These are phyloP conservation scores for Ectropis crepuscularia DNA, from an alignment of 2,888 invertebrate species.

Conservation along the genomic window DNA sequence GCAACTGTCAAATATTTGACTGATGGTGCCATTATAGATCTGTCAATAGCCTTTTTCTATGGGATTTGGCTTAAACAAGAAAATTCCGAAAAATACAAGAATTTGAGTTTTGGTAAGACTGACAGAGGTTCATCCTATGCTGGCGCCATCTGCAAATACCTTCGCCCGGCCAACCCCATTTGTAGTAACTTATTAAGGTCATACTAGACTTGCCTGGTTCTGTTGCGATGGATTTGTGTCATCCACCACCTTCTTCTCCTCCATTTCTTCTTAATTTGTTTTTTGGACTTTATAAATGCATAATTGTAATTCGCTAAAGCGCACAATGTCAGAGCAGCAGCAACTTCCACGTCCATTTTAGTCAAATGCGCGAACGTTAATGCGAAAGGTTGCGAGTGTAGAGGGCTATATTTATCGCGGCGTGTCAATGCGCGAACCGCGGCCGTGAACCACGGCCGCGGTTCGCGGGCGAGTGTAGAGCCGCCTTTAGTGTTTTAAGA, in stretches of 20 bases:
- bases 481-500: too few relatives aligned
- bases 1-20: constrained; percentile 5
- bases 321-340: constrained; percentile 13
- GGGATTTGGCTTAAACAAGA: constrained; percentile 5
- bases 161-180: constrained; percentile 11
- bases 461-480: constrained; percentile 18
- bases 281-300: neutral
- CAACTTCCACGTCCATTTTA: constrained; percentile 18
- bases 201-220: constrained; percentile 30
- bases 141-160: constrained; percentile 6
- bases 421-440: constrained; percentile 8
- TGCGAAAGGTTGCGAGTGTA: constrained; percentile 15
- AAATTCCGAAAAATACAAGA: constrained; percentile 5
- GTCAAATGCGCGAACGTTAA: constrained; percentile 9
- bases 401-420: constrained; percentile 12
- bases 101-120: constrained; percentile 6
- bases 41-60: constrained; percentile 4
- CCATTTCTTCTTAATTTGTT: constrained; percentile 10
- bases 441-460: constrained; percentile 9
- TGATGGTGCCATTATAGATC: constrained; percentile 1
- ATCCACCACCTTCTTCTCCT: constrained; percentile 35
- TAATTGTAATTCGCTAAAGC: constrained; percentile 12
- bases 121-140: constrained; percentile 6
- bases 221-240: constrained; percentile 31
- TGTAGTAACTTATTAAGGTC: constrained; percentile 4